These are phyloP conservation scores for Harmothoe impar DNA, from an alignment of 2,888 invertebrate genomes.

Conservation along the genomic window DNA sequence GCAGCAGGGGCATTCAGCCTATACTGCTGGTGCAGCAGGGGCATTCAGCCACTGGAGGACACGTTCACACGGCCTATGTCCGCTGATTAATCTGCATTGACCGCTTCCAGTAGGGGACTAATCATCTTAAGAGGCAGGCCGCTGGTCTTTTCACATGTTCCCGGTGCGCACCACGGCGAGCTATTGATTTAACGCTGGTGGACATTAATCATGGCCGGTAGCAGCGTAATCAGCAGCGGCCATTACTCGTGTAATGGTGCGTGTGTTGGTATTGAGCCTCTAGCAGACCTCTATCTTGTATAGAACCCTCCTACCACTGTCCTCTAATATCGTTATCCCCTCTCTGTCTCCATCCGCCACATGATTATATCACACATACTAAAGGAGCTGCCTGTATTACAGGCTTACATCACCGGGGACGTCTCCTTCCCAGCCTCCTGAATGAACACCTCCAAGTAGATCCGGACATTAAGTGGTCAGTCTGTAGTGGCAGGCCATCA, in stretches of 20 bases:
- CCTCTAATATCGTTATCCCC: constrained; percentile 2
- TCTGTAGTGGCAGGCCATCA: not conserved
- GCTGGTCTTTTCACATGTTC: constrained; percentile 31
- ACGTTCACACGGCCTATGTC: constrained; percentile 8
- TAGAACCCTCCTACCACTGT: not conserved
- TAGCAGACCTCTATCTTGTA: not conserved
- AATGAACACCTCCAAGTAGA: constrained; percentile 2
- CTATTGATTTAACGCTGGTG: constrained; percentile 46
- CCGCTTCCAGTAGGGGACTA: constrained; percentile 37
- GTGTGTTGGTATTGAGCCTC: not conserved
- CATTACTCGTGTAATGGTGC: constrained; percentile 49
- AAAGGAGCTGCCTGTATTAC: not conserved
- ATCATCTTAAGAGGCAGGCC: constrained; percentile 43
- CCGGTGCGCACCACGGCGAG: not conserved
- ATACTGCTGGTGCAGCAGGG: too few species aligned
- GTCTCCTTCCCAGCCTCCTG: not conserved
- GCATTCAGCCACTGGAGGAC: not conserved
- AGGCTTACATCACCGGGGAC: not conserved
- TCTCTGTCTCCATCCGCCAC: not conserved
- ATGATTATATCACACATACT: not conserved
- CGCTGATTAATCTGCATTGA: constrained; percentile 29
- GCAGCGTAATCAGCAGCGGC: constrained; percentile 30
- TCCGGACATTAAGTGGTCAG: not conserved
- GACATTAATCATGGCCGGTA: constrained; percentile 40
- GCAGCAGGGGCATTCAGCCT: too few species aligned